Base-by-base conservation (phyloP, 1,140 invertebrate genomes). In the Camponotus vicinus region DNA sequence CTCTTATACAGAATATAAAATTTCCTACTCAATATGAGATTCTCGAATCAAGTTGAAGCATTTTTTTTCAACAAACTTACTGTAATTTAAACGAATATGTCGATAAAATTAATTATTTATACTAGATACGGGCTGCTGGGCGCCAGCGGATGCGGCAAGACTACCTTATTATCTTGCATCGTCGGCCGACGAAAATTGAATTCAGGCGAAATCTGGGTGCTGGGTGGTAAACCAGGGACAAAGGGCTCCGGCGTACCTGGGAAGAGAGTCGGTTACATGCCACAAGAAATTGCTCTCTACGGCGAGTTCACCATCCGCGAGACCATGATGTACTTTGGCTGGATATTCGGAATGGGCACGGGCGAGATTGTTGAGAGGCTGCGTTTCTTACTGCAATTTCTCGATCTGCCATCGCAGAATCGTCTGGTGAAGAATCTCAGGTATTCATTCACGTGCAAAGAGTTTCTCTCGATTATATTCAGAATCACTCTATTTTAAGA, bases 321-420 rank as follows among this genome's bases (percentile, higher is more conserved):
- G 93, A 99, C 98, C 0, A 97, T 99, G 96, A 97, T 98, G 96
- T 99, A 99, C 93, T 99, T 99, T 94, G 99, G 99, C n/a, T 98
- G 98, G 96, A 97, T 99, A 89, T 98, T 98, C 93, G 98, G 98
- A 77, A 99, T 99, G 98, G 96, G 96, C 89, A 97, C 97, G 4
- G 94, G 96, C 40, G 97, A 98, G 93, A 98, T 99, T 80, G 95
- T 96, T 27, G 97, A 98, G 86, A 96, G 98, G 91, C 96, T 98
- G 85, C 96, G 97, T 85, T 99, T 99, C 95, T 96, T 99, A 3
- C 94, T 99, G 0, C 97, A 98, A 92, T 99, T 99, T 93, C 96
- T 99, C 3, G 98, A 98, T 94, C 95, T 99, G 87, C 98, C 98
- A 3, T 97, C 97, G 88, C 96, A 98, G 92, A 98, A 97, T 93